These are phyloP conservation scores for Elgaria multicarinata DNA, from an alignment of 2,113 vertebrate species.

Conservation along the genomic window DNA sequence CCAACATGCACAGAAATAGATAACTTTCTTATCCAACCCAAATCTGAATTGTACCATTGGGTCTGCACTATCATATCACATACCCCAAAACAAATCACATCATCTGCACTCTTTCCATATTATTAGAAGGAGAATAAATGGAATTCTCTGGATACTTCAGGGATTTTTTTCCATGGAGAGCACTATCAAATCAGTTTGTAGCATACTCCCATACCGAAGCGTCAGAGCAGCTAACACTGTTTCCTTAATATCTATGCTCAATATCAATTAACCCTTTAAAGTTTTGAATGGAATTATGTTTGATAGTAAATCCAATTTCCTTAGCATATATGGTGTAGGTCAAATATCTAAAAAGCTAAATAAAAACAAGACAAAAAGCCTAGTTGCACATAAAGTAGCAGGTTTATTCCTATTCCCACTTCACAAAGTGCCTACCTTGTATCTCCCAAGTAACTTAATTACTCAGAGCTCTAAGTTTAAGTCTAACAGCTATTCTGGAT, in stretches of 20 bases:
- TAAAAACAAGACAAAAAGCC: background rate
- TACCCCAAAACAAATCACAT: background rate
- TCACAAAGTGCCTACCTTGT: background rate
- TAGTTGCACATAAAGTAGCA: background rate
- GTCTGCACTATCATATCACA: background rate
- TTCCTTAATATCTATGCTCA: background rate
- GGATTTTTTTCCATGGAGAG: background rate
- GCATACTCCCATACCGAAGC: background rate
- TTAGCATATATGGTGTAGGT: background rate
- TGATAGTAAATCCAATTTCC: background rate
- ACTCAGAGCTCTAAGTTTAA: background rate
- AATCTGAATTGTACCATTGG: background rate
- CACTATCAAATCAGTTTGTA: background rate
- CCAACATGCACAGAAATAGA: background rate
- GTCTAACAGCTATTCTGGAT: background rate
- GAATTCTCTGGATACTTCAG: background rate
- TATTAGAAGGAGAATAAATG: background rate
- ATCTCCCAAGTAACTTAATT: background rate
- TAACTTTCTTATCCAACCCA: background rate
- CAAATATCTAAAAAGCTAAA: background rate
- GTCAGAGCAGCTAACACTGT: background rate
- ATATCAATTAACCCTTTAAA: background rate
- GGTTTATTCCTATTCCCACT: background rate
- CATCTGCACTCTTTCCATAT: background rate
- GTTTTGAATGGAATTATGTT: background rate